A percentile compares a stretch with the other conserved stretches of the same genome.
phyloP scores from a whole-genome alignment of 1,140 invertebrate species.

The Brachionus paranguensis region DNA sequence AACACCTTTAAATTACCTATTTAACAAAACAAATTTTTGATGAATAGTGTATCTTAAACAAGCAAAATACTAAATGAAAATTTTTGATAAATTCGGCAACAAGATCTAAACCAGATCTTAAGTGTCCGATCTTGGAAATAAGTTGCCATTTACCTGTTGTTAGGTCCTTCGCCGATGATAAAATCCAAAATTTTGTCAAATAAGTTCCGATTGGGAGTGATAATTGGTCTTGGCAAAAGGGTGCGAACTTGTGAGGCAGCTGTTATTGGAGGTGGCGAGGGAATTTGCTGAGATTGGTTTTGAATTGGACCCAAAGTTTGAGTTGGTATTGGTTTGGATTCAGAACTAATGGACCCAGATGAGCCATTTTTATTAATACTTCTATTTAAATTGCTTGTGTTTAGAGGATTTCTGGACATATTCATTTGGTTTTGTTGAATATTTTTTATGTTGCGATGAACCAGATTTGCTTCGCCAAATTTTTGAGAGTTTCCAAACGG shows the following conservation, averaged over 20 bases:
- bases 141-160: constrained; percentile 59
- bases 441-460: background rate
- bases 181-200: constrained; percentile 86
- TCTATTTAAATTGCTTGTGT: constrained; percentile 19
- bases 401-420: background rate
- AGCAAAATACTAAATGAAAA: background rate
- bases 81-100: background rate
- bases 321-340: background rate
- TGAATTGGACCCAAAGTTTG: background rate
- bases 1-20: constrained; percentile 31
- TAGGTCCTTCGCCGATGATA: constrained; percentile 86
- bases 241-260: constrained; percentile 44
- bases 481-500: background rate
- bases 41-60: constrained; percentile 25
- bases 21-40: background rate
- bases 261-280: background rate
- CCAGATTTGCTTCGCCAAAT: background rate
- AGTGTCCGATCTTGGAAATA: background rate
- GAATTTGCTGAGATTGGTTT: background rate
- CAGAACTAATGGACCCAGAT: background rate
- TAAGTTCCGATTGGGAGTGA: constrained; percentile 62
- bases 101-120: background rate
- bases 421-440: background rate
- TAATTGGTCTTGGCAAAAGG: constrained; percentile 57
- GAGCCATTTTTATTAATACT: background rate